Evolutionary conservation across 2,113 vertebrate species (phyloP).

Genomic region (Ceyx margarethae): DNA sequence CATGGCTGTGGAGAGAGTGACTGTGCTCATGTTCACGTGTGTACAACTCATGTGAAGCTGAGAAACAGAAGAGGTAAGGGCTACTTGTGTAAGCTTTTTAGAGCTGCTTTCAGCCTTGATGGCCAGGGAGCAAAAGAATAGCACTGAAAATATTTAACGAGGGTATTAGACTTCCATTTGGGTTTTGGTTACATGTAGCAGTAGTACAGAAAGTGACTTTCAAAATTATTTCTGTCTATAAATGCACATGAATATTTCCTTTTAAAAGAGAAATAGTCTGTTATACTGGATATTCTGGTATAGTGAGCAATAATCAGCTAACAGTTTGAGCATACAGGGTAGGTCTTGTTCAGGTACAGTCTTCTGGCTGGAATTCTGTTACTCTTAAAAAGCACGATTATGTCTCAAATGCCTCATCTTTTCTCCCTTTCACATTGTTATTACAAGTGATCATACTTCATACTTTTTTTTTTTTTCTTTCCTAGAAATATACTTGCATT

Average conservation of each 20-base stretch:
- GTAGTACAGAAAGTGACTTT: neutral
- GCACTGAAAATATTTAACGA: neutral
- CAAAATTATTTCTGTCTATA: neutral
- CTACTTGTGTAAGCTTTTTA: neutral
- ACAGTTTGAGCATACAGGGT: neutral
- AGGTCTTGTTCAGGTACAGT: neutral
- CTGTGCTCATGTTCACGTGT: neutral
- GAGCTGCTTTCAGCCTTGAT: neutral
- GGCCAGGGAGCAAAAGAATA: neutral
- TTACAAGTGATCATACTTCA: neutral
- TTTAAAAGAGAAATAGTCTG: neutral
- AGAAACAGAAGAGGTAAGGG: neutral
- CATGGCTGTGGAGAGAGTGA: neutral
- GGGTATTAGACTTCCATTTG: neutral
- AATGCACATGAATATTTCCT: neutral
- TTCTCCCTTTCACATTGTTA: neutral
- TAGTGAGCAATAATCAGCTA: neutral
- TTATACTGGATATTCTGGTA: neutral
- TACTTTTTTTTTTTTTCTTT: neutral
- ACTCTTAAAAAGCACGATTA: neutral
- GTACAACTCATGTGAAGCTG: neutral
- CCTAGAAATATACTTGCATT: neutral
- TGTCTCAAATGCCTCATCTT: neutral
- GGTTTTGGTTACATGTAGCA: neutral
- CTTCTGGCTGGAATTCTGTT: neutral